Evolutionary conservation across 2,797 vertebrate species (phyloP).

Genomic region (Melanotaenia pygmaea): DNA sequence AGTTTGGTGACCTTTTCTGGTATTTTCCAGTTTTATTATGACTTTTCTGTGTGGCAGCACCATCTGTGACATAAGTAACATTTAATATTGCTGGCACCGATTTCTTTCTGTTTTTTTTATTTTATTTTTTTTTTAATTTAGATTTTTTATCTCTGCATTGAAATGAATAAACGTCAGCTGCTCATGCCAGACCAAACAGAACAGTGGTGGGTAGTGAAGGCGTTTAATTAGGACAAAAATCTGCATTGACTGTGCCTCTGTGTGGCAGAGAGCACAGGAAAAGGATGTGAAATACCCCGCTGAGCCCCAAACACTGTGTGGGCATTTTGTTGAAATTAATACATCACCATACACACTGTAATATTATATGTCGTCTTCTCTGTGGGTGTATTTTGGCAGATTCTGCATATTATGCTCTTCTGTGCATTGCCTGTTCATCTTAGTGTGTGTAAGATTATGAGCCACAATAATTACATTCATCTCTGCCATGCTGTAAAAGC

Average conservation of each 20-base stretch:
- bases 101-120: not conserved
- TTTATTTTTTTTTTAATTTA: slow-evolving; percentile 24
- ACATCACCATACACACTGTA: slow-evolving; percentile 28
- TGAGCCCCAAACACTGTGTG: slow-evolving; percentile 55
- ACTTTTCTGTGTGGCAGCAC: slow-evolving; percentile 20
- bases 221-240: slow-evolving; percentile 71
- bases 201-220: slow-evolving; percentile 58
- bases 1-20: slow-evolving; percentile 67
- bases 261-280: slow-evolving; percentile 47
- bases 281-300: slow-evolving; percentile 63
- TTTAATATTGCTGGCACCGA: slow-evolving; percentile 28
- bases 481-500: slow-evolving; percentile 39
- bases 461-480: slow-evolving; percentile 60
- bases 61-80: slow-evolving; percentile 43
- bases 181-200: slow-evolving; percentile 52
- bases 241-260: slow-evolving; percentile 52
- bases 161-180: slow-evolving; percentile 58
- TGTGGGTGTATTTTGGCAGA: slow-evolving; percentile 45
- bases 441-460: slow-evolving; percentile 51
- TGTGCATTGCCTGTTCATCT: slow-evolving; percentile 14
- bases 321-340: slow-evolving; percentile 58
- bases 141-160: slow-evolving; percentile 47
- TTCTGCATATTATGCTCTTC: slow-evolving; percentile 23
- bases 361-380: slow-evolving; percentile 42
- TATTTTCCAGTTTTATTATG: slow-evolving; percentile 60